Conservation (phyloP, 2,113 vertebrate species). For the Ammospiza nelsoni region DNA sequence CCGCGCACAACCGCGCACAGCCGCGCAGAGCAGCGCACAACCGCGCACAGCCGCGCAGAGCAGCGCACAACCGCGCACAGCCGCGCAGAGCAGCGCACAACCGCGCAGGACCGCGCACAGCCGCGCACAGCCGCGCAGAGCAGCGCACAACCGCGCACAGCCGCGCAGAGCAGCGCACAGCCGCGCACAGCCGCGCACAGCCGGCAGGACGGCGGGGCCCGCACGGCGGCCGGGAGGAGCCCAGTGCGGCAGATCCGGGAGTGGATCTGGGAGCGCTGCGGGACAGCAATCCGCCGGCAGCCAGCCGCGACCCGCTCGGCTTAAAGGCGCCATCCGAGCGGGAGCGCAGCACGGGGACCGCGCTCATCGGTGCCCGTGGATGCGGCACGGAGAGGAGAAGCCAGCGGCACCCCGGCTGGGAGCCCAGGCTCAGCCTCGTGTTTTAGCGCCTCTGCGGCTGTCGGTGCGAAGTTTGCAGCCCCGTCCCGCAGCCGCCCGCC, state of each 20-base stretch:
- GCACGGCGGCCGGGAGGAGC: not conserved
- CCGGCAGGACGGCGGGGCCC: not conserved
- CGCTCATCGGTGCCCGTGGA: fast-evolving
- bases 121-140: not conserved
- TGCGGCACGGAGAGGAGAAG: not conserved
- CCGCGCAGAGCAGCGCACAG: not conserved
- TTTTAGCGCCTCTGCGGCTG: not conserved
- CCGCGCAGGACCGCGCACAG: not conserved
- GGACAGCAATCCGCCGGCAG: not conserved
- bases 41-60: not conserved
- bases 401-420: not conserved
- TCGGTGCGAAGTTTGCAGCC: not conserved
- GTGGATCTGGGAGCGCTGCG: not conserved
- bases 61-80: not conserved
- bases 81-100: not conserved
- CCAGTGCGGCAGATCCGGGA: not conserved
- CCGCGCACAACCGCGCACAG: not conserved
- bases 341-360: not conserved
- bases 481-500: not conserved
- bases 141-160: no score
- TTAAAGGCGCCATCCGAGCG: not conserved
- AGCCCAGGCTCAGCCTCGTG: not conserved
- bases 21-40: not conserved
- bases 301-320: not conserved
- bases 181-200: not conserved